Evolutionary conservation across 2,797 vertebrate genomes (phyloP), one percentile per base, ranked within the genome.

Genomic region (Mus minutoides): DNA sequence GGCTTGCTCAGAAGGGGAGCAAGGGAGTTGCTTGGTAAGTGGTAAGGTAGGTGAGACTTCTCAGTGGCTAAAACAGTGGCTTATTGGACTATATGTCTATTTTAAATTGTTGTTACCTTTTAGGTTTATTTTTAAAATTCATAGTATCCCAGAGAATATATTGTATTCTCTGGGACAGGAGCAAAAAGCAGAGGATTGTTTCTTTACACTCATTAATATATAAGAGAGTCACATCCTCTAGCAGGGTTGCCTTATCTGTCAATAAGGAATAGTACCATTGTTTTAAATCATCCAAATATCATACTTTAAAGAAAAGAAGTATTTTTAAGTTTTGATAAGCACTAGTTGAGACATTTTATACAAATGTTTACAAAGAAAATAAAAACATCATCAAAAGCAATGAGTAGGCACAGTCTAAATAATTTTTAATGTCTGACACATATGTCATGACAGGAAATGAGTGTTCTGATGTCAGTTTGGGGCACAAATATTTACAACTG

Each of bases 321-420:
- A 73, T 69, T 76, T 82, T 54, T 43, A 76, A n/a, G 37, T 77
- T 91, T 88, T 92, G n/a, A 58, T 46, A 77, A 92, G 71, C 49
- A 84, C 37, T 77, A 93, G 17, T 94, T 12, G 0, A 88, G 60
- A 90, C 46, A 71, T 90, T 88, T 92, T 76, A 58, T 73, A 84
- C 13, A 92, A 78, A 85, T 78, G n/a, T 92, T 97, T 95, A 92
- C 26, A 85, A 77, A 71, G 43, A 90, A 92, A 91, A 89, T 37
- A 29, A 43, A 93, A 14, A 94, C 82, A 94, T 26, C 52, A 96
- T 90, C 85, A 96, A 96, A 94, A 67, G 67, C 24, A 88, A 16
- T 69, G 46, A 71, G 22, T 90, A 73, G 77, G 67, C 82, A 88
- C 13, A 82, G 69, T 77, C 67, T 58, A 88, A 93, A 88, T 94